Conservation (phyloP, 2,113 vertebrate genomes). For the Bubo bubo region DNA sequence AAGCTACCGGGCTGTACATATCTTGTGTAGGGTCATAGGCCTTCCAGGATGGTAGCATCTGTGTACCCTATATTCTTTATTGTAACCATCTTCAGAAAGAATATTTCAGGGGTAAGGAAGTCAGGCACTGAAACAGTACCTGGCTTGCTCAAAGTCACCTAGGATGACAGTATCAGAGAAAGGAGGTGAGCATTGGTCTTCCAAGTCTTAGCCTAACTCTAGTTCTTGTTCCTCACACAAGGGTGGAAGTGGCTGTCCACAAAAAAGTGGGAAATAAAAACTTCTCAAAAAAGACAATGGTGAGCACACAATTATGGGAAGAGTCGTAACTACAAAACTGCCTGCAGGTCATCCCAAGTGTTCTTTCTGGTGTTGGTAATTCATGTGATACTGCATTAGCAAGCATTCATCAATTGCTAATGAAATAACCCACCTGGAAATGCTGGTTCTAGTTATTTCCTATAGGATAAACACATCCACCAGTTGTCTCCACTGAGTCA, state of each 20-base stretch:
- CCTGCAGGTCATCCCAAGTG: neutral
- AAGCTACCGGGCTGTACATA: accelerated
- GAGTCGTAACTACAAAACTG: neutral
- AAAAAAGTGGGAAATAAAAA: neutral
- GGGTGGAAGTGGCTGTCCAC: neutral
- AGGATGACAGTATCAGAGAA: neutral
- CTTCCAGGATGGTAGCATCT: neutral
- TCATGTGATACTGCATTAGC: neutral
- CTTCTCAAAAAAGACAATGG: neutral
- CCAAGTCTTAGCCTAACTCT: neutral
- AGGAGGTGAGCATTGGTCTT: neutral
- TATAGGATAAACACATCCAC: neutral
- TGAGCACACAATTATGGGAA: neutral
- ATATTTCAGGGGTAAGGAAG: neutral
- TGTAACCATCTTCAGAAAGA: neutral
- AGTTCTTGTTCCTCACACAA: neutral
- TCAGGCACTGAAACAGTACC: neutral
- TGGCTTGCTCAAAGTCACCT: neutral
- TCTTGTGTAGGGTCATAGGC: neutral
- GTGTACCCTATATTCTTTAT: neutral
- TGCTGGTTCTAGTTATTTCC: neutral
- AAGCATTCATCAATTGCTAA: neutral
- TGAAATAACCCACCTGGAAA: neutral
- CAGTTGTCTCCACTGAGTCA: neutral
- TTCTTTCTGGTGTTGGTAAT: neutral